A percentile compares a stretch with the other conserved stretches of the same genome.
Evolutionary conservation across 2,888 invertebrate genomes (phyloP).

Genomic region (Orthosia cruda): DNA sequence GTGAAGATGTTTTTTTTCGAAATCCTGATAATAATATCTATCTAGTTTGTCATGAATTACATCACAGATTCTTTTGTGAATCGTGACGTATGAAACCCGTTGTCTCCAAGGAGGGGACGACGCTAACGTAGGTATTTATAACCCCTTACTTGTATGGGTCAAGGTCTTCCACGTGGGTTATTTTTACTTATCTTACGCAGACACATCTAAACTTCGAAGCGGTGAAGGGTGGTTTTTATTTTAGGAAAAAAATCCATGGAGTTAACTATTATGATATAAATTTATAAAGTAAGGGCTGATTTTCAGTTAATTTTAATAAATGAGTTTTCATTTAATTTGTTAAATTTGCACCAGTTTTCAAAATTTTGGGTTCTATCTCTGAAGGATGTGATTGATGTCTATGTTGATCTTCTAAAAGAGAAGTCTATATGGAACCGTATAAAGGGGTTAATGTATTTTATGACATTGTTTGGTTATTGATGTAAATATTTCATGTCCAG

Average conservation of each 20-base stretch:
- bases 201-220: conserved; percentile 3
- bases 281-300: too few relatives aligned
- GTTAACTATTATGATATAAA: too few relatives aligned
- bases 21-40: neutral
- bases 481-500: conserved; percentile 31
- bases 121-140: neutral
- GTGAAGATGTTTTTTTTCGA: neutral
- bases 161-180: conserved; percentile 19
- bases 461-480: neutral
- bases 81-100: neutral
- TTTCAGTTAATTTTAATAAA: neutral
- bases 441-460: neutral
- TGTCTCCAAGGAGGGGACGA: neutral
- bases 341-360: neutral
- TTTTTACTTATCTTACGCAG: conserved; percentile 12
- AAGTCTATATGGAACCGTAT: neutral
- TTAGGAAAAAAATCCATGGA: neutral
- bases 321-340: neutral
- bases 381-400: too few relatives aligned
- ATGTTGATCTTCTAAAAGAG: neutral
- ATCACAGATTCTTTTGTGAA: neutral
- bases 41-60: neutral
- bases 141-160: neutral
- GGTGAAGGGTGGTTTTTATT: neutral
- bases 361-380: neutral